Evolutionary conservation across 2,113 vertebrate genomes (phyloP).

Genomic region (Crotalus viridis): DNA sequence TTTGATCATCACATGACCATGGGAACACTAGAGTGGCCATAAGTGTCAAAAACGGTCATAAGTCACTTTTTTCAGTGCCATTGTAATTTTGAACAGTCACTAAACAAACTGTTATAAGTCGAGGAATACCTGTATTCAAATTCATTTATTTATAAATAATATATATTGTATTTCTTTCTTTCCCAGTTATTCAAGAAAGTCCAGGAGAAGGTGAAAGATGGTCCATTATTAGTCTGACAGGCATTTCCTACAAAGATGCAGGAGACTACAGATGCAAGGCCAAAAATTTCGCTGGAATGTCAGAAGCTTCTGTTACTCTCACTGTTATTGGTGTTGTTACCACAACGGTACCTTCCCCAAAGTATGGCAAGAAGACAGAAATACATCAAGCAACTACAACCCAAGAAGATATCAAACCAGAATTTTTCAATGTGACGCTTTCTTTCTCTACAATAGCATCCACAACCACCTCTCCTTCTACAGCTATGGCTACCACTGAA

Average conservation of each 20-base stretch:
- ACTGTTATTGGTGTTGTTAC: slow-evolving; percentile 76
- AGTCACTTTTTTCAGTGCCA: no score
- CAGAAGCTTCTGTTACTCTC: slow-evolving; percentile 83
- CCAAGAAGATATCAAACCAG: slow-evolving; percentile 45
- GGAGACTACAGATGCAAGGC: slow-evolving; percentile 92
- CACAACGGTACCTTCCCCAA: slow-evolving; percentile 65
- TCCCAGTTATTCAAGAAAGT: slow-evolving; percentile 89
- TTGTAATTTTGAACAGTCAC: no score
- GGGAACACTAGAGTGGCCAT: no score
- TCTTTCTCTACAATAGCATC: slow-evolving; percentile 28
- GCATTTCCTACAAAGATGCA: slow-evolving; percentile 83
- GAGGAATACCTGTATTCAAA: neutral
- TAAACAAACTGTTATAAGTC: no score
- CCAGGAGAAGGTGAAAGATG: slow-evolving; percentile 88
- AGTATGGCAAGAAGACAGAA: slow-evolving; percentile 45
- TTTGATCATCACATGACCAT: no score
- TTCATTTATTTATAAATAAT: neutral
- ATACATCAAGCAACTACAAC: slow-evolving; percentile 24
- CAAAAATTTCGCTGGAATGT: slow-evolving; percentile 87
- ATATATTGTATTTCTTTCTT: slow-evolving; percentile 41
- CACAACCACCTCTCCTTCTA: slow-evolving; percentile 33
- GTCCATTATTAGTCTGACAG: slow-evolving; percentile 93
- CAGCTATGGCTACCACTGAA: slow-evolving; percentile 31
- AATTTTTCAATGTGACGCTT: slow-evolving; percentile 23
- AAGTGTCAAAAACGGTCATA: no score